Evolutionary conservation across 2,797 vertebrate genomes (phyloP).

Genomic region (Babyrousa celebensis): DNA sequence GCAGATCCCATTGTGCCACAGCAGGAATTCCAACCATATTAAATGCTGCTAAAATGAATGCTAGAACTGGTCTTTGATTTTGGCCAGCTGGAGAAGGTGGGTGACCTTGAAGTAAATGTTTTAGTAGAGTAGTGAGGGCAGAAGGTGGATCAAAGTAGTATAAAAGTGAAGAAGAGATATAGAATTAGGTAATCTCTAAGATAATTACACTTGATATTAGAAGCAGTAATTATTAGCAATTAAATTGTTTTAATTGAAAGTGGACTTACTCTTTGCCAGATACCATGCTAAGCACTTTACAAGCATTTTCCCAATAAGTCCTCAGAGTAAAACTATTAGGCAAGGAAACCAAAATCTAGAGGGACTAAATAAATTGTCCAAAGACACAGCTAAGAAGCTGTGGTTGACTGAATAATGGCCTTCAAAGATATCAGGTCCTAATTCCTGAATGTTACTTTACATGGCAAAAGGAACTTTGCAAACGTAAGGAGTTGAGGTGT

Average conservation of each 20-base stretch:
- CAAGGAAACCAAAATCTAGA: slow-evolving; percentile 45
- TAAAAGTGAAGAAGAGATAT: slow-evolving; percentile 30
- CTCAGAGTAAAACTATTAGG: background rate
- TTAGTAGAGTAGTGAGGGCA: background rate
- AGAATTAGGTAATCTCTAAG: slow-evolving; percentile 31
- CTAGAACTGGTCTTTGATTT: background rate
- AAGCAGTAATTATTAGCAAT: slow-evolving; percentile 57
- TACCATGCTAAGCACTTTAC: slow-evolving; percentile 42
- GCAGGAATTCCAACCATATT: background rate
- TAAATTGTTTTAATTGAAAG: slow-evolving; percentile 67
- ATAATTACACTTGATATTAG: slow-evolving; percentile 27
- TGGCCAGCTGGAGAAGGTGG: background rate
- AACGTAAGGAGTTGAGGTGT: background rate
- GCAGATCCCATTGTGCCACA: no score
- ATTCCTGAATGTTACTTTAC: background rate
- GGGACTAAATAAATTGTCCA: background rate
- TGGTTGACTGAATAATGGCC: background rate
- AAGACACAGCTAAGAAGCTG: background rate
- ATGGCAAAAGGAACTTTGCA: background rate
- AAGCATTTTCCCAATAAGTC: slow-evolving; percentile 10
- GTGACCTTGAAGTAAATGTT: slow-evolving; percentile 33
- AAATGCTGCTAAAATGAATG: background rate
- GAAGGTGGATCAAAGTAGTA: background rate
- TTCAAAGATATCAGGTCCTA: background rate
- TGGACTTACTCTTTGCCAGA: slow-evolving; percentile 13